Evolutionary conservation across 2,113 vertebrate genomes (phyloP).

Genomic region (Alouatta palliata): DNA sequence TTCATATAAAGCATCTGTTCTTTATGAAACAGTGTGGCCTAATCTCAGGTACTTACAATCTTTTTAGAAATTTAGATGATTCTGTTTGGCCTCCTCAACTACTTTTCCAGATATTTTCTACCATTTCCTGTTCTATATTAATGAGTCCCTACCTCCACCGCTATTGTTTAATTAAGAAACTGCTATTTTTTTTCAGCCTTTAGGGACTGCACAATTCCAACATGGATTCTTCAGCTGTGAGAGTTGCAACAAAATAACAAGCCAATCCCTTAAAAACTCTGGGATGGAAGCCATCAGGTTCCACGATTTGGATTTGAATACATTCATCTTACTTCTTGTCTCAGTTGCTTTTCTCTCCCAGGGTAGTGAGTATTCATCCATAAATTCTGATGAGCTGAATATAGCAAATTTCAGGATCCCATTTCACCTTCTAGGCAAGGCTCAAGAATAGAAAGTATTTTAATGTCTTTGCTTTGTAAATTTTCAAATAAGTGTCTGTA

Average conservation of each 20-base stretch:
- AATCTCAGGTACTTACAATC: neutral
- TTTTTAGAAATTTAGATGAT: conserved; percentile 5
- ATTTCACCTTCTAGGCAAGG: neutral
- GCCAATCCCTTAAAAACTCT: neutral
- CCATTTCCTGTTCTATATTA: neutral
- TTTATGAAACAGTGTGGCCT: conserved; percentile 11
- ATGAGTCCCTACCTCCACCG: neutral
- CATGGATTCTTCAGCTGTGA: neutral
- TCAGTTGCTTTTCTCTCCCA: neutral
- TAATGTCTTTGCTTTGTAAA: neutral
- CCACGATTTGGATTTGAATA: neutral
- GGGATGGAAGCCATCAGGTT: neutral
- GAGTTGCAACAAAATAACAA: conserved; percentile 4
- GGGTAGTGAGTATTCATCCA: neutral
- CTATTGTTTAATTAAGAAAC: conserved; percentile 27
- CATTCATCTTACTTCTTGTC: neutral
- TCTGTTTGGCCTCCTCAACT: neutral
- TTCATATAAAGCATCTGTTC: conserved; percentile 10
- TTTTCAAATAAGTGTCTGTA: neutral
- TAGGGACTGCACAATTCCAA: neutral
- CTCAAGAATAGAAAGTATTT: neutral
- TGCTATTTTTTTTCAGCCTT: neutral
- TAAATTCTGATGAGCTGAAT: neutral
- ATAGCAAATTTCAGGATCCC: neutral
- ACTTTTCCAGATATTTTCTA: neutral